Evolutionary conservation across 2,113 vertebrate species (phyloP).

Genomic region (Bagarius yarrelli): DNA sequence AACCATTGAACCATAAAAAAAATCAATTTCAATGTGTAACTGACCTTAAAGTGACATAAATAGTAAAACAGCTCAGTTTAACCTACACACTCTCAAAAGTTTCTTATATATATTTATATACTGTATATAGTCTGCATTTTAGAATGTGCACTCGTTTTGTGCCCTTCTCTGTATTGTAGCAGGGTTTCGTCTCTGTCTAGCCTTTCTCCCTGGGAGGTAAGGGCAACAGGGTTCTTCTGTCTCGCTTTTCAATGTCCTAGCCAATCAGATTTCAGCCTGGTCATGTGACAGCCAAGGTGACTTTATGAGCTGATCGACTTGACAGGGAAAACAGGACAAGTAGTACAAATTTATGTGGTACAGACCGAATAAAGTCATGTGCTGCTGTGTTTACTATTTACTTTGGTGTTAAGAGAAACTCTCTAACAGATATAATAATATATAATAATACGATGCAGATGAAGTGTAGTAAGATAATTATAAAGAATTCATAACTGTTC

Average conservation of each 20-base stretch:
- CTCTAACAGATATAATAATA: not conserved
- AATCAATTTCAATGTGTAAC: not conserved
- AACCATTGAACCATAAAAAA: not conserved
- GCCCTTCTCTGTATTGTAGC: not conserved
- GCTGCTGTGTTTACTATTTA: not conserved
- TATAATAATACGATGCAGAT: not conserved
- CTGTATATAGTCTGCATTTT: not conserved
- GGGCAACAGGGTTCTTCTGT: not conserved
- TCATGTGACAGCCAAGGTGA: slow-evolving; percentile 26
- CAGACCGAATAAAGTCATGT: not conserved
- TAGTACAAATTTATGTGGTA: not conserved
- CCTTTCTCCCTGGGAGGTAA: not conserved
- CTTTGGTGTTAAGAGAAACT: not conserved
- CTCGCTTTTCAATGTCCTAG: not conserved
- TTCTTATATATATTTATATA: not conserved
- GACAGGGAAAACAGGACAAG: not conserved
- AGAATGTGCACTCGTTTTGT: not conserved
- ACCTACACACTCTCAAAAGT: not conserved
- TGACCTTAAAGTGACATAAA: not conserved
- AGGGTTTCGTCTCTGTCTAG: not conserved
- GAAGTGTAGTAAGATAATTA: not conserved
- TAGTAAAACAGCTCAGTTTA: not conserved
- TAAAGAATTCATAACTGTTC: not conserved
- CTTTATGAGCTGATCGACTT: slow-evolving; percentile 2
- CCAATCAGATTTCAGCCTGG: slow-evolving; percentile 17